phyloP scores from a whole-genome alignment of 2,113 vertebrate species.

The Carollia perspicillata region DNA sequence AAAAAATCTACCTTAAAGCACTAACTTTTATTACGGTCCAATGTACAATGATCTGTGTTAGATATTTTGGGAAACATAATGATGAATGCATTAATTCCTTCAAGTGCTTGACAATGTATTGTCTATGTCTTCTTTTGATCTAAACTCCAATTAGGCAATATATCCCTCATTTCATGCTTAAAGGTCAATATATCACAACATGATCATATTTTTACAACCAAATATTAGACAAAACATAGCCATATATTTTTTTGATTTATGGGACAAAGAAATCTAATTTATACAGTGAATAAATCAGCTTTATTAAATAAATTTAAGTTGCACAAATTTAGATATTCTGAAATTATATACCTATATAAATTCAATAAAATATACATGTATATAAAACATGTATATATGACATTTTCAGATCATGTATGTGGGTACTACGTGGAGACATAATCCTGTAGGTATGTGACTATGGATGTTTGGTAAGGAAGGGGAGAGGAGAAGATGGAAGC shows the following conservation, averaged over 20 bases:
- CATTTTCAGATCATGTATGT: background rate
- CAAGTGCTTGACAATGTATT: background rate
- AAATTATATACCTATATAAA: background rate
- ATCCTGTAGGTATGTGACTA: background rate
- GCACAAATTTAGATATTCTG: background rate
- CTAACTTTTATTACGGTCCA: background rate
- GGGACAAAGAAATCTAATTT: background rate
- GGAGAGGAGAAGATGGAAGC: background rate
- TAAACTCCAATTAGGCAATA: background rate
- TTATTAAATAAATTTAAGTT: background rate
- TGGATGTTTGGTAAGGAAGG: background rate
- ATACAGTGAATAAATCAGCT: background rate
- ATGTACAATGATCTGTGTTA: background rate
- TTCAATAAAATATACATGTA: background rate
- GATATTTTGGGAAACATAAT: background rate
- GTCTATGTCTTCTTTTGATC: background rate
- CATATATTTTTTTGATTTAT: too few species aligned
- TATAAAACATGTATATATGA: background rate
- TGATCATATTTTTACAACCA: background rate
- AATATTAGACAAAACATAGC: background rate
- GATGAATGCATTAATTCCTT: background rate
- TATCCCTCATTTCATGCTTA: background rate
- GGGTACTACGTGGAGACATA: background rate
- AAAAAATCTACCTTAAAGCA: slow-evolving; percentile 25
- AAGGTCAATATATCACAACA: background rate